A percentile compares a stretch with the other conserved stretches of the same genome.
Evolutionary conservation across 2,888 invertebrate species (phyloP).

Genomic region (Oligia latruncula): DNA sequence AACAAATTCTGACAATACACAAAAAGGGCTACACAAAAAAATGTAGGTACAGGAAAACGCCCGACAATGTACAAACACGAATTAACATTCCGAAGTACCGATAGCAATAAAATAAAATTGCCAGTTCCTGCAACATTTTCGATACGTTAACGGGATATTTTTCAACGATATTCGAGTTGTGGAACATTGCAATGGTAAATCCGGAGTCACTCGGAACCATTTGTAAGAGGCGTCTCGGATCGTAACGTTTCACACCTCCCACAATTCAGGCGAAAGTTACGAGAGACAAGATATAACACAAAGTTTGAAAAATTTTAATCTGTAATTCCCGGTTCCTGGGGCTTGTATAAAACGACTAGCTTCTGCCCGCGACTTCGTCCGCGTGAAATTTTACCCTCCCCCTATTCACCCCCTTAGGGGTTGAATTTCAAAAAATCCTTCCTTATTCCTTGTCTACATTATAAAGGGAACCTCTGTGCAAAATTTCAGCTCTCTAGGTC

Average conservation of each 20-base stretch:
- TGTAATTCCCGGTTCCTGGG: no score
- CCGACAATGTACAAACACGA: conserved; percentile 44
- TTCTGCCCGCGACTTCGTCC: no score
- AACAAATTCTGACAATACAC: conserved; percentile 52
- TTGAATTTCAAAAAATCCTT: no score
- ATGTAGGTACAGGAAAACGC: conserved; percentile 20
- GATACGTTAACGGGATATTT: conserved; percentile 29
- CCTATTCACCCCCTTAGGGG: no score
- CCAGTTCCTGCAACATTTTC: conserved; percentile 30
- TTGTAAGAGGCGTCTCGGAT: conserved; percentile 71
- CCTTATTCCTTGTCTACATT: no score
- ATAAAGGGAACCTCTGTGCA: no score
- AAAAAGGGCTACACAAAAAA: conserved; percentile 42
- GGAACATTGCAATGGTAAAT: conserved; percentile 69
- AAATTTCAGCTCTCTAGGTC: no score
- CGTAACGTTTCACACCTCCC: conserved; percentile 72
- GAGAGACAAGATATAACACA: not conserved
- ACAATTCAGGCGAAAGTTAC: conserved; percentile 56
- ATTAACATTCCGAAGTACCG: conserved; percentile 42
- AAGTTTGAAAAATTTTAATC: not conserved
- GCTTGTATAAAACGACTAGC: no score
- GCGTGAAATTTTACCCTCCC: no score
- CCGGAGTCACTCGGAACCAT: conserved; percentile 71
- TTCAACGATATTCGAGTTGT: conserved; percentile 61
- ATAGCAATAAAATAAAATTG: conserved; percentile 45